Conservation (phyloP, 2,888 invertebrate species). For the Sesamia inferens region DNA sequence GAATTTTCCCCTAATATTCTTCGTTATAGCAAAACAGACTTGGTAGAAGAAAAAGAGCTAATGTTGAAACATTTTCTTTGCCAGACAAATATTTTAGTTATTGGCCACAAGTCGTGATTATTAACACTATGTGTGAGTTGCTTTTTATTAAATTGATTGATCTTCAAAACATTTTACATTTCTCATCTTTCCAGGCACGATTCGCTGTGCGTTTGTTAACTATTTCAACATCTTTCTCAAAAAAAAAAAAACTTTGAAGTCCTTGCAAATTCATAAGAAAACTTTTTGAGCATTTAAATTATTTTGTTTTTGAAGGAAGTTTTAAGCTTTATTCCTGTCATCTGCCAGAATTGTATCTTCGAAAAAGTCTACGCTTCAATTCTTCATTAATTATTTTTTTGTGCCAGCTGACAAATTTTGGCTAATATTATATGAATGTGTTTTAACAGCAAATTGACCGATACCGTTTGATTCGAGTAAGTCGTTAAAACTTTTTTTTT, state of each 20-base stretch:
- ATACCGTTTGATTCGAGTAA: slow-evolving; percentile 6
- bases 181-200: background rate
- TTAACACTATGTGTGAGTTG: slow-evolving; percentile 44
- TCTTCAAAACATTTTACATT: slow-evolving; percentile 1
- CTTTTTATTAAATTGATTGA: background rate
- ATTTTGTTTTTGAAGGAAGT: background rate
- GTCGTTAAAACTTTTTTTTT: background rate
- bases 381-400: background rate
- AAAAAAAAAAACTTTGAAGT: background rate
- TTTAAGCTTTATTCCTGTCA: background rate
- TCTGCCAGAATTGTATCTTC: background rate
- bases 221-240: background rate
- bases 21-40: background rate
- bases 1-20: background rate
- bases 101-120: slow-evolving; percentile 48
- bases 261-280: background rate
- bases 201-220: background rate
- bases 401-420: background rate
- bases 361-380: background rate
- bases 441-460: slow-evolving; percentile 22
- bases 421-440: slow-evolving; percentile 3
- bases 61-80: slow-evolving; percentile 14
- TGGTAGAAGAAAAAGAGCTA: background rate
- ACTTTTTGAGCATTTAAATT: background rate
- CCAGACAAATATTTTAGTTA: slow-evolving; percentile 23